Base-by-base conservation (phyloP, 2,113 vertebrate genomes). In the Nanorana parkeri region DNA sequence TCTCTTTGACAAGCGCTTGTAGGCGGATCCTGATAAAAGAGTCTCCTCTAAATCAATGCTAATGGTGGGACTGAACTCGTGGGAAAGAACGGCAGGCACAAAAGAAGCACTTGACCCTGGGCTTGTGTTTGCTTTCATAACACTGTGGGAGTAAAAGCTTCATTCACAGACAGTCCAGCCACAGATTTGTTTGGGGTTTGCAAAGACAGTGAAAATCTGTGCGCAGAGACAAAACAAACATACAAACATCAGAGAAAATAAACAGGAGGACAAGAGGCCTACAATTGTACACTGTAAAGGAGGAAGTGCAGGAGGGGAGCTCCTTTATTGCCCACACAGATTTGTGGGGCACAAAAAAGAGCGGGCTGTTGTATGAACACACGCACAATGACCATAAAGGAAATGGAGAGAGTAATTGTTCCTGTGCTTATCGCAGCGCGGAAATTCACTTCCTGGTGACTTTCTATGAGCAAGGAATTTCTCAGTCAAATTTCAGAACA, bases 71-170 rank as follows among this genome's bases (percentile, higher is more conserved):
- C 90, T 94, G 95, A 94, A 94, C 95, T 95, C 94, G 93, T 97
- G 95, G 96, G 96, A 98, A 97, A 96, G 92, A 90, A 89, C 90
- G 89, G 91, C 86, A 87, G 88, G 91, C 92, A 96, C 94, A 96
- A 96, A 97, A 95, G 95, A 89, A 92, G 91, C 92, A 96, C 96
- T 97, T 96, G 95, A 96, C 94, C 95, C 94, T 93, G 90, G 91
- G 89, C 91, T 94, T 95, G 93, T 95, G 96, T 96, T 96, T 96
- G 96, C 95, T 96, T 96, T 96, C 93, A 95, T 95, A 94, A 95
- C 94, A 92, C 92, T 92, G 92, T 91, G 91, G 94, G 94, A 95
- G 92, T 92, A 90, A 93, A 90, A 89, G 88, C 91, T 90, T 90
- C 91, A 92, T 95, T 96, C 93, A 96, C 87, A 89, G 87, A 91